Evolutionary conservation across 2,797 vertebrate species (phyloP), one percentile per base, ranked within the genome.

Genomic region (Gallinago stenura): DNA sequence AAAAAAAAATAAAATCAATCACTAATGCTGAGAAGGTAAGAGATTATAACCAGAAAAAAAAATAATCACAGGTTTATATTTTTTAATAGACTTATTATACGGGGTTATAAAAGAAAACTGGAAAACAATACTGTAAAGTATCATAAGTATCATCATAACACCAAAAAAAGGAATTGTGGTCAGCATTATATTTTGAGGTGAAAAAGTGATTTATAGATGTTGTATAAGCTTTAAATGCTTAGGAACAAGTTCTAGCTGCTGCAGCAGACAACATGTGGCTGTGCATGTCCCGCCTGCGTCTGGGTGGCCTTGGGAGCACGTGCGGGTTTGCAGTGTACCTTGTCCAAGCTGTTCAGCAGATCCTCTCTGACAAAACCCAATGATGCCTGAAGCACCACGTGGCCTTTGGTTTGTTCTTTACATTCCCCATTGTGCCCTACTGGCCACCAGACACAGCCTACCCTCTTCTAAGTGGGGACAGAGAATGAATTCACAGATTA

Each of bases 311-410:
- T 53, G 39, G 57, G 18, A 66, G 10, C 35, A 56, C 6, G 1
- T 10, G 19, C 7, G 54, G 14, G 22, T 83, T 79, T 79, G 7
- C 16, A 1, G 6, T 64, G 30, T 21, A 39, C 30, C 4, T 0
- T 7, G 19, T 41, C 26, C 4, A 2, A 71, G 25, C 2, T 48
- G 16, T 25, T 90, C 20, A 46, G 62, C 5, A 43, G 82, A 53
- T 83, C 53, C 8, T 77, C 26, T 66, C 4, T 62, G 71, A 31
- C 57, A 83, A 78, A 96, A 78, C 9, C 26, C 7, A n/a, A 9
- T 4, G 0, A 41, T 0, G 0, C 30, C 48, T 24, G 64, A 84
- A 46, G 22, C 26, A 6, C 15, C 26, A 1, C 26, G 2, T 7
- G 64, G 13, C 26, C 11, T 19, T 65, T 53, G 41, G 2, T 14